Evolutionary conservation across 2,113 vertebrate species (phyloP).

Genomic region (Reinhardtius hippoglossoides): DNA sequence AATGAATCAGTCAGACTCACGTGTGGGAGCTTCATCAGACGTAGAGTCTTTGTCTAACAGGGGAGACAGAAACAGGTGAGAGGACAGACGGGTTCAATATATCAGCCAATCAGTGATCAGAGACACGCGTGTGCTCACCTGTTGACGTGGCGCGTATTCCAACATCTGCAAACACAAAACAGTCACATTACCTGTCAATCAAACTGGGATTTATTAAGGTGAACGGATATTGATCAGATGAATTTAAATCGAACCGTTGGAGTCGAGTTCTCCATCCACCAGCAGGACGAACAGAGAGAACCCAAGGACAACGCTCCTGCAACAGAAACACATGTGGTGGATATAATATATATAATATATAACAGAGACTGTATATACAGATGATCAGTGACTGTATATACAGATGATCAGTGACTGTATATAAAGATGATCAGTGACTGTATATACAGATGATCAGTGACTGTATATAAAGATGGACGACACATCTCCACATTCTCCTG

Average conservation of each 20-base stretch:
- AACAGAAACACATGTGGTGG: constrained; percentile 12
- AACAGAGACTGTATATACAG: no score
- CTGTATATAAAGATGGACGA: no score
- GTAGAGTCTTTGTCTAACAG: constrained; percentile 77
- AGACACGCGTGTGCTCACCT: constrained; percentile 57
- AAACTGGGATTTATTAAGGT: constrained; percentile 1
- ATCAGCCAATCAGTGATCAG: background rate
- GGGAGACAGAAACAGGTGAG: background rate
- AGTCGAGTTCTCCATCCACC: constrained; percentile 73
- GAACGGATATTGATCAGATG: background rate
- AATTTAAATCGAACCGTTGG: constrained; percentile 39
- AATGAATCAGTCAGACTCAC: constrained; percentile 46
- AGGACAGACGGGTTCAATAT: background rate
- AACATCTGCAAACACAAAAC: constrained; percentile 62
- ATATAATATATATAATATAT: no score
- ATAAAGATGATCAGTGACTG: no score
- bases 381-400: no score
- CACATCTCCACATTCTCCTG: no score
- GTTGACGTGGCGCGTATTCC: constrained; percentile 70
- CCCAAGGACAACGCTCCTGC: constrained; percentile 75
- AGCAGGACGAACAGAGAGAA: constrained; percentile 70
- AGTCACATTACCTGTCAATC: background rate
- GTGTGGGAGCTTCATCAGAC: constrained; percentile 82
- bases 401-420: no score
- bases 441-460: no score